Evolutionary conservation across 2,888 invertebrate species (phyloP), one percentile per base, ranked within the genome.

Genomic region (Aricia artaxerxes): DNA sequence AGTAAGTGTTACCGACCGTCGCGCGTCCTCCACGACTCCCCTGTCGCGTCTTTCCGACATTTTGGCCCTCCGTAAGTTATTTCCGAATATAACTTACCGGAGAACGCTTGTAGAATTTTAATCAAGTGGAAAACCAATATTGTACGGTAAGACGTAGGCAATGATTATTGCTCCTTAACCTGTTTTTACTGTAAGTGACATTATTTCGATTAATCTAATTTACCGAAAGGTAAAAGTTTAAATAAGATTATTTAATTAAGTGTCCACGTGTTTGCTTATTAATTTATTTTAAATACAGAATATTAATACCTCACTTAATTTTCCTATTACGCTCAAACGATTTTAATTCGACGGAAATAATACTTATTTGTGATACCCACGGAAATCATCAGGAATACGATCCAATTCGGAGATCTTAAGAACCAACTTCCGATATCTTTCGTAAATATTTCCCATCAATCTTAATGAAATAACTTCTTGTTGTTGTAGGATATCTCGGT

Each of bases 401-500:
- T 44, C 75, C 11, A 75, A 75, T 24, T 44, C 44, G 44, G 76
- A 31, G 35, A 35, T 69, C 38, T 38, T 13, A 75, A 57, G 35
- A 57, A 16, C 76, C 53, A 76, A 76, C 53, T 76, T 49, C 35
- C 76, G 35, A 76, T 76, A 76, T 76, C 76, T 76, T 7, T 13
- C 76, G 35, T 57, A 4, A 53, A 76, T 76, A 76, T 35, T 7
- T 53, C 76, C 53, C 57, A 76, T 76, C 35, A 76, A 57, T 76
- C 76, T 76, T 76, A 76, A 57, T 76, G 57, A 76, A 76, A 76
- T 76, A 76, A 76, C 53, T 76, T 76, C 16, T 16, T 76, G 76
- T 57, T 75, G 53, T 75, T 76, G 35, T 35, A 57, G 53, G 76
- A 76, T 53, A 76, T 76, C 31, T 49, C 31, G 7, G 76, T 75